phyloP scores from a whole-genome alignment of 2,113 vertebrate genomes.

The Sander lucioperca region DNA sequence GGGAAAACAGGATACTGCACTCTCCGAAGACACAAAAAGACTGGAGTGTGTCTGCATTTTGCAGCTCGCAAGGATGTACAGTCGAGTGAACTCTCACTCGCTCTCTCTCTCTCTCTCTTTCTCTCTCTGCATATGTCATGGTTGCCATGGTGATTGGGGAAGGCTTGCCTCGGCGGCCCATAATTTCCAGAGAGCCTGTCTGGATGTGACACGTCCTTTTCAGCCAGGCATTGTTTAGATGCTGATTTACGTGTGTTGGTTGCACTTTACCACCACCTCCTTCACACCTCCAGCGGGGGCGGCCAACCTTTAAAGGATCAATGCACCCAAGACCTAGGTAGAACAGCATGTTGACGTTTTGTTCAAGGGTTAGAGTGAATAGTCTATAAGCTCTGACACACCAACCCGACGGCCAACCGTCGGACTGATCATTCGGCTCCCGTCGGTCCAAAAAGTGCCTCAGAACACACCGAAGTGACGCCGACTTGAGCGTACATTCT shows the following conservation, averaged over 20 bases:
- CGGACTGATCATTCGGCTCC: too few species aligned
- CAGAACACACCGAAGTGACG: too few species aligned
- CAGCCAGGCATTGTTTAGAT: conserved; percentile 67
- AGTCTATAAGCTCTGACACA: too few species aligned
- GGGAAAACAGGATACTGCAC: conserved; percentile 55
- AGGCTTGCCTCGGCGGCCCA: conserved; percentile 71
- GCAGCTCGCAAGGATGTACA: conserved; percentile 54
- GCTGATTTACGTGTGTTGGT: conserved; percentile 80
- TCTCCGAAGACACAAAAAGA: conserved; percentile 39
- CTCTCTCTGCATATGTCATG: conserved; percentile 60
- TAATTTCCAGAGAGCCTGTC: conserved; percentile 80
- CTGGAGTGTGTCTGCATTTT: conserved; percentile 61
- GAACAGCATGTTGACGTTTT: background rate
- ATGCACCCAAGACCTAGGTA: background rate
- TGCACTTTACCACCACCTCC: conserved; percentile 62
- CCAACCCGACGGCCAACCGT: too few species aligned
- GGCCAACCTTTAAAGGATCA: conserved; percentile 23
- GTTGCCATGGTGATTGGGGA: conserved; percentile 79
- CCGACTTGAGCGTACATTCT: too few species aligned
- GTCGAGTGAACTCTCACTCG: conserved; percentile 44
- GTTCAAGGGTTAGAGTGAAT: background rate
- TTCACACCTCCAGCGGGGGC: conserved; percentile 12
- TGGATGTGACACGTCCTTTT: conserved; percentile 82
- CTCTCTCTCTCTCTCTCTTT: conserved; percentile 20
- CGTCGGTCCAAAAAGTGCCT: too few species aligned